Evolutionary conservation across 2,888 invertebrate species (phyloP).

Genomic region (Rotaria socialis): DNA sequence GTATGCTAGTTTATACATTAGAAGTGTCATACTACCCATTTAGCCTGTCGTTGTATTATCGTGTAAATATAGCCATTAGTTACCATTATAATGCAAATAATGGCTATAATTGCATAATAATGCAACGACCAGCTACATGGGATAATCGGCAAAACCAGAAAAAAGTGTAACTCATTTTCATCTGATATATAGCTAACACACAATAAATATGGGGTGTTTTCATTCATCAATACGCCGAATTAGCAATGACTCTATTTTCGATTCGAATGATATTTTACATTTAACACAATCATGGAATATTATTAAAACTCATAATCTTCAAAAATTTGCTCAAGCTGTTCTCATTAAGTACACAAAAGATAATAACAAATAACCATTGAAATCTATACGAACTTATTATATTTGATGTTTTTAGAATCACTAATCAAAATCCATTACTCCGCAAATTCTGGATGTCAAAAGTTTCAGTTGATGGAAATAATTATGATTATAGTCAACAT

Average conservation of each 20-base stretch:
- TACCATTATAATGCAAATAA: no score
- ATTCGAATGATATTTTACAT: background rate
- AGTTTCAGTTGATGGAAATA: background rate
- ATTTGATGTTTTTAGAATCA: background rate
- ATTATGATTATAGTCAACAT: background rate
- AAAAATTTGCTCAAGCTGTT: background rate
- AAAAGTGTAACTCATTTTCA: no score
- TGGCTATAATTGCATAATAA: no score
- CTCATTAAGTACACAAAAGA: background rate
- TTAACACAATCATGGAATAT: slow-evolving; percentile 6
- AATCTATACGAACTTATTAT: no score
- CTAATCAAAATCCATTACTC: background rate
- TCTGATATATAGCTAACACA: no score
- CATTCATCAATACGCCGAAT: background rate
- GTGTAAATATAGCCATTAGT: no score
- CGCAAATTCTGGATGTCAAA: background rate
- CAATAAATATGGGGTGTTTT: background rate
- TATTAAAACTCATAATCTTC: background rate
- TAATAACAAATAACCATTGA: no score
- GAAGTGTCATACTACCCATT: no score
- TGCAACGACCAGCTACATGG: no score
- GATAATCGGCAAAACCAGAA: no score
- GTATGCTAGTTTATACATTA: no score
- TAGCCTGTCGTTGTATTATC: no score
- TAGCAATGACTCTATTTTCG: background rate